Base-by-base conservation (phyloP, 2,113 vertebrate species). In the Misgurnus anguillicaudatus region DNA sequence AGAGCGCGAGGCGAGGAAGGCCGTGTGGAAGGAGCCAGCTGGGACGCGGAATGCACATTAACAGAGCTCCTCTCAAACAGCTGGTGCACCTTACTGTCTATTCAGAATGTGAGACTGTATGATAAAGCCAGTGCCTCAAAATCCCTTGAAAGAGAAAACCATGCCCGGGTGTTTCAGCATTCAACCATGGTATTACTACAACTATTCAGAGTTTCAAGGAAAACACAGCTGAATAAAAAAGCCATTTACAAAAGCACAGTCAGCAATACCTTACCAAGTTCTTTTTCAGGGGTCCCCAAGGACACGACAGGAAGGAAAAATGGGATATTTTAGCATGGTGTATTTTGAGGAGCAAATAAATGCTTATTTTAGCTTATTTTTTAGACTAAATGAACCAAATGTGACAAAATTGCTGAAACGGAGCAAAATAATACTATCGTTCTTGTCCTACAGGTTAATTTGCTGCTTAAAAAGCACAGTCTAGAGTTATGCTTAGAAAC, bases 21-120 rank as follows among this genome's bases (percentile, higher is more conserved):
- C 45, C 38, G 53, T 81, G 70, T 79, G n/a, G n/a, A 66, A 67
- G 64, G 17, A 65, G 51, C 79, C 79, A 81, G 83, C 76, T 79
- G 79, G 47, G 55, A 68, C 61, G 41, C 47, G 19, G 64, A 39
- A 68, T 58, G 72, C 57, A 75, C 45, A 75, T 78, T 75, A 75
- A 41, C 19, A 76, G 19, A 9, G 58, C 58, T 31, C 55, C 45
- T 64, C 55, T 63, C 45, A 62, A 68, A 71, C 79, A 84, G 69
- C 79, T 74, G 75, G 16, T 74, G 38, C 60, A 55, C 61, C 60
- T 80, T 73, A 60, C 61, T 83, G 57, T 71, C 60, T 71, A 76
- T 83, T 80, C 75, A 53, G 61, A 79, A 24, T 60, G 21, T 24
- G 13, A 41, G 21, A 39, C 41, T n/a, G 16, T 17, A 62, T 16